Conservation (phyloP, 2,113 vertebrate species). For the Anguilla japonica region DNA sequence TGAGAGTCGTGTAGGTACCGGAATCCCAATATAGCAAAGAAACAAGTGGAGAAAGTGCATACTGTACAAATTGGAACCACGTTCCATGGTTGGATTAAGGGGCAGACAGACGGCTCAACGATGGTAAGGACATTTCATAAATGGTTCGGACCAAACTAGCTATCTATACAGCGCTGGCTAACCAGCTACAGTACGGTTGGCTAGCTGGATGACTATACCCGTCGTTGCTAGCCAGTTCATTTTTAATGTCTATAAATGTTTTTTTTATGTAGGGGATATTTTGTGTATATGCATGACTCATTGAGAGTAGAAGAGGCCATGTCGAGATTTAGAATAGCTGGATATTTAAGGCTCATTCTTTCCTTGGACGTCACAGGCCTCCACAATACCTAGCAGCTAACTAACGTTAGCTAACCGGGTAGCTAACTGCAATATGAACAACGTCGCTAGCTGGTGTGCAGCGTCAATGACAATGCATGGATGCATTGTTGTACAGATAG, state of each 20-base stretch:
- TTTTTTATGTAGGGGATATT: background rate
- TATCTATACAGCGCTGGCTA: background rate
- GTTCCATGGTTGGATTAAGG: constrained; percentile 2
- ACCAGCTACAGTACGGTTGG: no score
- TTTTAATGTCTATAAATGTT: background rate
- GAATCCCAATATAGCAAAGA: constrained; percentile 2
- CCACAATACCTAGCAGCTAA: constrained; percentile 9
- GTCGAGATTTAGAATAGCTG: constrained; percentile 16
- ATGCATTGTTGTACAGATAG: background rate
- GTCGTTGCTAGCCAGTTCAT: background rate
- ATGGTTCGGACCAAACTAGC: background rate
- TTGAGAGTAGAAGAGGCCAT: constrained; percentile 39
- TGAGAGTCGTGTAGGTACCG: background rate
- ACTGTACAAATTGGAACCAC: background rate
- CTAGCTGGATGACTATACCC: background rate
- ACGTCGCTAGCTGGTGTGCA: background rate
- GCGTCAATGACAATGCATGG: constrained; percentile 4
- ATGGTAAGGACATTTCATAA: constrained; percentile 6
- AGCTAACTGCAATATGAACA: background rate
- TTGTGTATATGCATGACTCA: constrained; percentile 34
- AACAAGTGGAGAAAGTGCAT: background rate
- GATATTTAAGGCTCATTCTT: constrained; percentile 12
- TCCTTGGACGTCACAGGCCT: constrained; percentile 13
- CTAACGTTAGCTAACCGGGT: constrained; percentile 1
- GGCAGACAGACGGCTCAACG: constrained; percentile 8